Evolutionary conservation across 2,888 invertebrate genomes (phyloP).

Genomic region (Steromphala cineraria): DNA sequence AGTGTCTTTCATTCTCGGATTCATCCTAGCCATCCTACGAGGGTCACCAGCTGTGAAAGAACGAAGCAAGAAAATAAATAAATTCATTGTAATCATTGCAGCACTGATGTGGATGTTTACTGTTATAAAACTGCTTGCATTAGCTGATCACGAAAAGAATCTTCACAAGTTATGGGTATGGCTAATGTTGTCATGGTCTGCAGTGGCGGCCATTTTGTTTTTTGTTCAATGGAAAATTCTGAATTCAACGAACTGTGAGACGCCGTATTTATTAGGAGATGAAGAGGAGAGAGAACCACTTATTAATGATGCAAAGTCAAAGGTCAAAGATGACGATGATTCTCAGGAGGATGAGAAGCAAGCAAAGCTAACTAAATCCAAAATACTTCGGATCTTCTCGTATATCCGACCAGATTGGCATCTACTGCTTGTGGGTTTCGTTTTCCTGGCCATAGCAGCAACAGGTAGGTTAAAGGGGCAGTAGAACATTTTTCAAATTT

Average conservation of each 20-base stretch:
- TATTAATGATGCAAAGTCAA: constrained; percentile 15
- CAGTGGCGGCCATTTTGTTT: constrained; percentile 42
- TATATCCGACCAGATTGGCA: constrained; percentile 56
- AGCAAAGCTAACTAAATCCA: constrained; percentile 33
- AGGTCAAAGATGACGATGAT: constrained; percentile 21
- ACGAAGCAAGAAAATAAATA: constrained; percentile 35
- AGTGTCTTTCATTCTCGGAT: constrained; percentile 43
- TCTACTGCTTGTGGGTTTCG: constrained; percentile 46
- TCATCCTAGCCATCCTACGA: constrained; percentile 40
- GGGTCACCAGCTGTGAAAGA: constrained; percentile 36
- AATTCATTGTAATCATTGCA: constrained; percentile 27
- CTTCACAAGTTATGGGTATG: constrained; percentile 53
- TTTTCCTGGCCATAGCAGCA: constrained; percentile 50
- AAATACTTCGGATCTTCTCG: constrained; percentile 50
- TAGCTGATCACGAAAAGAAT: constrained; percentile 44
- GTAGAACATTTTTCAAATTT: no score
- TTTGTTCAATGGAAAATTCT: constrained; percentile 43
- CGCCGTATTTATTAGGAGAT: constrained; percentile 1
- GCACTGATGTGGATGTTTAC: constrained; percentile 45
- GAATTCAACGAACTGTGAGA: constrained; percentile 29
- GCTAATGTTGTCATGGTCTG: constrained; percentile 51
- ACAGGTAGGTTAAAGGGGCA: constrained; percentile 42
- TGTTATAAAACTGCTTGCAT: constrained; percentile 51
- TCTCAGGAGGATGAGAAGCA: constrained; percentile 28
- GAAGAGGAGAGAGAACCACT: constrained; percentile 40